Conservation (phyloP, 2,797 vertebrate species). For the Enoplosus armatus region DNA sequence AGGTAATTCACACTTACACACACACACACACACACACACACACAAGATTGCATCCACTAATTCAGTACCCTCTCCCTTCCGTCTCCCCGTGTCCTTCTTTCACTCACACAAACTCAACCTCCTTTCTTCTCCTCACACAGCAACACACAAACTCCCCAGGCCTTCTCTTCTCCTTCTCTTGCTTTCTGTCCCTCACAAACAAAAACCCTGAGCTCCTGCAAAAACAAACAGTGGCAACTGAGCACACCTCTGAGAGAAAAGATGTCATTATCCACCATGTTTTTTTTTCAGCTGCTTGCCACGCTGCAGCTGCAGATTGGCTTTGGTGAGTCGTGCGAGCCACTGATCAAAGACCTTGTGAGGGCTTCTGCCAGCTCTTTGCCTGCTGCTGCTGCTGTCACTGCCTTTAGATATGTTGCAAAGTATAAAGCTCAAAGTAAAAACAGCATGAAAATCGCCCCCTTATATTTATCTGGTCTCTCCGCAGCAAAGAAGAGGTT, state of each 20-base stretch:
- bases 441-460: not conserved
- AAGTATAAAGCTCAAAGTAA: slow-evolving; percentile 23
- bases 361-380: slow-evolving; percentile 24
- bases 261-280: slow-evolving; percentile 39
- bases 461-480: slow-evolving; percentile 21
- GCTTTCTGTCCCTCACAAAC: slow-evolving; percentile 29
- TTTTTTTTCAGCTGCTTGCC: slow-evolving; percentile 26
- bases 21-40: slow-evolving; percentile 1
- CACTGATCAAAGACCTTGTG: slow-evolving; percentile 56
- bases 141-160: slow-evolving; percentile 14
- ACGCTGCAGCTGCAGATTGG: slow-evolving; percentile 41
- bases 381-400: slow-evolving; percentile 27
- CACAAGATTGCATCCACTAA: slow-evolving; percentile 28
- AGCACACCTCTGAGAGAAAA: slow-evolving; percentile 36
- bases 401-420: slow-evolving; percentile 33
- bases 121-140: slow-evolving; percentile 20
- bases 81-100: not conserved
- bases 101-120: slow-evolving; percentile 26
- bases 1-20: slow-evolving; percentile 65
- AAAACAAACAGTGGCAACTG: slow-evolving; percentile 8
- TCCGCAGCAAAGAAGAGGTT: slow-evolving; percentile 79
- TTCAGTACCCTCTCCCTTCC: not conserved
- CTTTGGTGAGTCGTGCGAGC: slow-evolving; percentile 34
- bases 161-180: slow-evolving; percentile 2
- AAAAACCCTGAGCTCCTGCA: slow-evolving; percentile 25